Base-by-base conservation (phyloP, 2,888 invertebrate genomes). In the Diplazon laetatorius region DNA sequence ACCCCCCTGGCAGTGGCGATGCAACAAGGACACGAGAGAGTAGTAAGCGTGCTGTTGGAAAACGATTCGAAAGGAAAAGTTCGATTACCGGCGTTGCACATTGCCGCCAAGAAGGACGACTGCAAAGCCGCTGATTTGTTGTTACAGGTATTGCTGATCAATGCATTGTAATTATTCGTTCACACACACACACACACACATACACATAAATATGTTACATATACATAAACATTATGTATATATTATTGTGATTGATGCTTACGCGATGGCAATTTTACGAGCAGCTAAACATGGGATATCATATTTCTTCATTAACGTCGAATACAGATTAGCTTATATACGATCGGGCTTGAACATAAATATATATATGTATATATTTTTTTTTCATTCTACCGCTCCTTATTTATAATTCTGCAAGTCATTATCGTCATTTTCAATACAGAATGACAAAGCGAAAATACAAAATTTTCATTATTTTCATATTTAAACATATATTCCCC, bases 21-120 rank as follows among this genome's bases (percentile, higher is more conserved):
- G 95, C 99, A 99, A 91, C 99, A 99, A 87, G 96, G 96, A 0
- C 99, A 99, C 92, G 99, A 99, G 89, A 95, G 98, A 91, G 98
- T 99, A 55, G 99, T 99, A 0, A 97, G 98, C 0, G 97, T 99
- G 18, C 93, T 99, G 1, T 92, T 99, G 68, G 99, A 99, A 90
- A 98, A 98, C 85, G 99, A 99, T 92, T 97, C 98, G 25, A 94
- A 98, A 81, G 98, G 99, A 75, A 99, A 98, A 91, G 98, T 99
- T 8, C 94, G 98, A 73, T 92, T 99, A 82, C 99, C 99, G 1
- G 99, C 99, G 0, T 93, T 99, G 69, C 99, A 99, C 91, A 99
- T 99, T 84, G 99, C 99, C 16, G 99, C 99, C 57, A 99, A 99
- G 92, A 99, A 99, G 89, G 98, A 99, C 90, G 99, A 99, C 89